Evolutionary conservation across 2,888 invertebrate species (phyloP).

Genomic region (Polia nebulosa): DNA sequence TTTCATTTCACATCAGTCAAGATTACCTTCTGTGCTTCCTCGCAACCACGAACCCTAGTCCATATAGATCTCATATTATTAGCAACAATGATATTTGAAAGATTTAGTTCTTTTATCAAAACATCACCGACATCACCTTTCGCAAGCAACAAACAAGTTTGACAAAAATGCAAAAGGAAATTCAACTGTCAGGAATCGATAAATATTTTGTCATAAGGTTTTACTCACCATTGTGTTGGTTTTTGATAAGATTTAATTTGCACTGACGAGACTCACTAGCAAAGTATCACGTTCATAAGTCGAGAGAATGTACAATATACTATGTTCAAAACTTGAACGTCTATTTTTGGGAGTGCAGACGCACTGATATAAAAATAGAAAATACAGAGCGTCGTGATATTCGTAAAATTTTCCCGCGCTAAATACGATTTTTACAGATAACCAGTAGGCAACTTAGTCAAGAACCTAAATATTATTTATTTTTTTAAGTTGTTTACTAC

Average conservation of each 20-base stretch:
- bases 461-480: too few species aligned
- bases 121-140: not conserved
- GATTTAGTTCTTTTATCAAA: not conserved
- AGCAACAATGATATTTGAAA: constrained; percentile 29
- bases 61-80: constrained; percentile 79
- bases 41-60: constrained; percentile 77
- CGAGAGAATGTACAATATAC: constrained; percentile 67
- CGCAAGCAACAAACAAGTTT: constrained; percentile 39
- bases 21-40: constrained; percentile 61
- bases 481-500: not conserved
- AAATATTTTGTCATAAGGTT: constrained; percentile 53
- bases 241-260: constrained; percentile 32
- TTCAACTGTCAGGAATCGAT: constrained; percentile 41
- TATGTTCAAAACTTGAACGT: constrained; percentile 79
- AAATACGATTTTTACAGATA: not conserved
- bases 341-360: constrained; percentile 86
- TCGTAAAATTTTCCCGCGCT: constrained; percentile 79
- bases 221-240: constrained; percentile 70
- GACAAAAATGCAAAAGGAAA: constrained; percentile 28
- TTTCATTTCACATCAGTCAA: constrained; percentile 3
- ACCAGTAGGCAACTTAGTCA: not conserved
- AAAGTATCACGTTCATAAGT: constrained; percentile 63
- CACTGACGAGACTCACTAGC: constrained; percentile 51
- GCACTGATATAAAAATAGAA: constrained; percentile 85
- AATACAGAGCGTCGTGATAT: constrained; percentile 74